These are phyloP conservation scores for Heteractis magnifica DNA, from an alignment of 92 coral and sea anemone genomes.

Conservation along the genomic window DNA sequence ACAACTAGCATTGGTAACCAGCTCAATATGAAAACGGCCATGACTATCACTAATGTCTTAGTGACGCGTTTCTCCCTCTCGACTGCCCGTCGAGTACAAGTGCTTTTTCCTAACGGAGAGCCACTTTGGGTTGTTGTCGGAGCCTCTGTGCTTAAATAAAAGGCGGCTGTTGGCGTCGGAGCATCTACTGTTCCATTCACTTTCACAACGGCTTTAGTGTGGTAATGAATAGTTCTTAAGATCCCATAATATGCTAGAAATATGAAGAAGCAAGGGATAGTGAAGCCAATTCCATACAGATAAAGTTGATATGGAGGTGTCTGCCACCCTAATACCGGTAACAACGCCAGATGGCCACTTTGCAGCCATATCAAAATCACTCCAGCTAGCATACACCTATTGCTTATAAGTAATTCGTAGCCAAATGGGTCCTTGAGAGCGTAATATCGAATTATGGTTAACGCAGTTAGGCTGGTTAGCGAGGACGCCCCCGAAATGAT, in stretches of 20 bases:
- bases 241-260: constrained; percentile 49
- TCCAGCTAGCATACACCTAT: constrained; percentile 33
- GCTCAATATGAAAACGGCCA: constrained; percentile 44
- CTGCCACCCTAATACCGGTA: constrained; percentile 68
- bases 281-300: constrained; percentile 60
- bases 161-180: constrained; percentile 11
- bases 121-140: neutral
- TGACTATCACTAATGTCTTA: constrained; percentile 60
- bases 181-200: constrained; percentile 26
- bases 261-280: constrained; percentile 51
- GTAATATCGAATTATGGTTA: constrained; percentile 68
- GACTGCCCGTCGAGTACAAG: constrained; percentile 34
- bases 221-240: constrained; percentile 49
- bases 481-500: constrained; percentile 72
- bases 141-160: neutral
- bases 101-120: neutral
- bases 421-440: constrained; percentile 65
- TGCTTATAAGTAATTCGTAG: constrained; percentile 50
- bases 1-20: constrained; percentile 70
- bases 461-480: constrained; percentile 59
- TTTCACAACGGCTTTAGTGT: constrained; percentile 31
- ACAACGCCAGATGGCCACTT: constrained; percentile 48
- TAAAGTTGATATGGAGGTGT: constrained; percentile 59
- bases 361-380: constrained; percentile 55
- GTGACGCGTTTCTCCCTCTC: constrained; percentile 66